A percentile compares a stretch with the other conserved stretches of the same genome.
Conservation (phyloP, 2,888 invertebrate species). For the Oconnorella tubifera region DNA sequence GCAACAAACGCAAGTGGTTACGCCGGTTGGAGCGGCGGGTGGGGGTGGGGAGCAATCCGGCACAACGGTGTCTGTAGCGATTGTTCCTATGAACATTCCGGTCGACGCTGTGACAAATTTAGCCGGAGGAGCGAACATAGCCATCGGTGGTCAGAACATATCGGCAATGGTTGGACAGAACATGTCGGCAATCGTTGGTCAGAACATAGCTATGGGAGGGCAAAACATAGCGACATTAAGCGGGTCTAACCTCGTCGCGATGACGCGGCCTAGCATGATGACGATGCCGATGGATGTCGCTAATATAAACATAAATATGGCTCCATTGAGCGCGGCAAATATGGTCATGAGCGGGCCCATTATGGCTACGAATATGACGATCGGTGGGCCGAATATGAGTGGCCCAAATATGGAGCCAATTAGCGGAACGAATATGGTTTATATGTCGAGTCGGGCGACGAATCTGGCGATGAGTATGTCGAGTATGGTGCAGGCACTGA, state of each 20-base stretch:
- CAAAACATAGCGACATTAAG: too few relatives aligned
- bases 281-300: conserved; percentile 5
- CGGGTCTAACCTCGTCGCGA: conserved; percentile 16
- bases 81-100: conserved; percentile 18
- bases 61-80: conserved; percentile 18
- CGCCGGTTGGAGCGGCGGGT: conserved; percentile 8
- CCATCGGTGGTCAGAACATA: conserved; percentile 9
- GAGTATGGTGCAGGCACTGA: background rate
- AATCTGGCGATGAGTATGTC: conserved; percentile 13
- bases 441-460: background rate
- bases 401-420: background rate
- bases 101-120: conserved; percentile 7
- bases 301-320: conserved; percentile 4
- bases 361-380: background rate
- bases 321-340: conserved; percentile 8
- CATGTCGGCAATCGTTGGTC: conserved; percentile 10
- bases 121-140: background rate
- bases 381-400: too few relatives aligned
- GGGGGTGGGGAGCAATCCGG: background rate
- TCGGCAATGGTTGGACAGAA: conserved; percentile 7
- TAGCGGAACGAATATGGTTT: background rate
- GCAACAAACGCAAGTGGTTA: conserved; percentile 19
- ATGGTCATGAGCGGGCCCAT: conserved; percentile 3
- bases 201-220: too few relatives aligned
- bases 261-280: conserved; percentile 16